Evolutionary conservation across 37 sponge, comb jelly and placozoan species (phyloP).

Genomic region (Halichondria panicea): DNA sequence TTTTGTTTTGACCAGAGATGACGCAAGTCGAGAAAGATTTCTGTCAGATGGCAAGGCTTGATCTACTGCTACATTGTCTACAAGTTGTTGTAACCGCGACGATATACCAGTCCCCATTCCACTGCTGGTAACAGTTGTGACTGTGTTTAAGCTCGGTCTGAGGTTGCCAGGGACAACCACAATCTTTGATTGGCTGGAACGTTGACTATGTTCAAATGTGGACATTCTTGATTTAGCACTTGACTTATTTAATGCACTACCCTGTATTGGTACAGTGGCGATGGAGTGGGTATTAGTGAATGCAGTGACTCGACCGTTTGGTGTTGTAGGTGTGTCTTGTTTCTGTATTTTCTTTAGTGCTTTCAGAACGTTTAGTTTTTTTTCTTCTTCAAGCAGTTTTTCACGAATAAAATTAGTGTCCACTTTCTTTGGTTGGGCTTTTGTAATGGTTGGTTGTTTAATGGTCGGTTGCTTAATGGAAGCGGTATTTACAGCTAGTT

Average conservation of each 20-base stretch:
- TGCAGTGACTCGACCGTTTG: conserved; percentile 3
- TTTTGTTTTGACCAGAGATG: neutral
- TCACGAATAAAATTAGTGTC: neutral
- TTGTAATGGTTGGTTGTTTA: too few species aligned
- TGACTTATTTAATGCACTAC: conserved; percentile 24
- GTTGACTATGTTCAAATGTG: neutral
- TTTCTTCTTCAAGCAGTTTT: conserved; percentile 54
- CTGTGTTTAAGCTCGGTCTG: neutral
- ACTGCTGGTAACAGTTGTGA: neutral
- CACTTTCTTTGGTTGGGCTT: neutral
- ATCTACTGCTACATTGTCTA: conserved; percentile 59
- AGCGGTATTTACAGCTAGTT: conserved; percentile 23
- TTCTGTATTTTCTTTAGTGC: too few species aligned
- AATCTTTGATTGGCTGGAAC: conserved; percentile 25
- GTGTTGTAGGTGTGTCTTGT: too few species aligned
- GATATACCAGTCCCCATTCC: conserved; percentile 35
- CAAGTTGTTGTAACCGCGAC: conserved; percentile 53
- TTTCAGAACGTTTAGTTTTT: conserved; percentile 46
- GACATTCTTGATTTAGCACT: neutral
- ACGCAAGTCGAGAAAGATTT: neutral
- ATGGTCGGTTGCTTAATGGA: too few species aligned
- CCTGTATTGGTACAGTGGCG: conserved; percentile 1
- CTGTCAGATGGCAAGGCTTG: conserved; percentile 24
- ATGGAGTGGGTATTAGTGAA: neutral
- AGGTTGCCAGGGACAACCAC: conserved; percentile 52